Percentiles rank a stretch among this genome's conserved stretches.
These are phyloP conservation scores for Chinchilla lanigera DNA, from an alignment of 2,113 vertebrate genomes.

Conservation along the genomic window DNA sequence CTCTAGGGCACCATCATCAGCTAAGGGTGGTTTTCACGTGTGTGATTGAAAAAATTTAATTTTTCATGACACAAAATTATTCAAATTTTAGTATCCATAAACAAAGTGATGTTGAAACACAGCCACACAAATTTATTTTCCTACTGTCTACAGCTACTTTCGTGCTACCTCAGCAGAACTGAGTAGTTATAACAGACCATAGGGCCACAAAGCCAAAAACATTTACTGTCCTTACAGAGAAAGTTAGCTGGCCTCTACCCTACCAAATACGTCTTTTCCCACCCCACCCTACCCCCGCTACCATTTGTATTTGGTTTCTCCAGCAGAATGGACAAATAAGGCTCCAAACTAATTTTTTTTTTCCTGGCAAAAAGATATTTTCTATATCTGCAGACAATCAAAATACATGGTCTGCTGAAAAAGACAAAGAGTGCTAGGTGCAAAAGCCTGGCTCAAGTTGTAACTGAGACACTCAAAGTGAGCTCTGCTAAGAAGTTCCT, in stretches of 20 bases:
- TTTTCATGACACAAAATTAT: neutral
- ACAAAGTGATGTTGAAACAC: neutral
- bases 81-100: neutral
- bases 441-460: neutral
- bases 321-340: neutral
- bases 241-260: neutral
- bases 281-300: neutral
- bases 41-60: neutral
- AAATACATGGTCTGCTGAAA: neutral
- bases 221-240: neutral
- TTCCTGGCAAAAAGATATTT: neutral
- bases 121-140: neutral
- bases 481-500: neutral
- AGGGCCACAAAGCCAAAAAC: neutral
- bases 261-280: neutral
- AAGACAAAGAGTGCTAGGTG: neutral
- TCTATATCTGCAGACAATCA: neutral
- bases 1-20: fast-evolving
- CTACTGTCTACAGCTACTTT: neutral
- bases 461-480: neutral
- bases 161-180: neutral
- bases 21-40: neutral
- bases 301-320: neutral
- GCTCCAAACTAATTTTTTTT: neutral
- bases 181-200: neutral